Conservation (phyloP, 2,113 vertebrate genomes). For the Vicugna pacos region DNA sequence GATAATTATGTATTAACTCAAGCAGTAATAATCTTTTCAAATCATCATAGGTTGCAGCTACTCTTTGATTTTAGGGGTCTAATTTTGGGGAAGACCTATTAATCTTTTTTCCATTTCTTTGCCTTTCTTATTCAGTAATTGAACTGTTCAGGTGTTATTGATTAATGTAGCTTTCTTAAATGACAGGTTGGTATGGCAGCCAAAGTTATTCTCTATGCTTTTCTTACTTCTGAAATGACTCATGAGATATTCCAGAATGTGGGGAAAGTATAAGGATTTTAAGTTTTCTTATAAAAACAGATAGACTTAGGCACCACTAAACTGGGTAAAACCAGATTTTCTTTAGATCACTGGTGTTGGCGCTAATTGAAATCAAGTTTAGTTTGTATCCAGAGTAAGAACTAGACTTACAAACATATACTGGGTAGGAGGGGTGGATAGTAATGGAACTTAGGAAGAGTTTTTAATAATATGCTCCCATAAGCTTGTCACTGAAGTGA, state of each 20-base stretch:
- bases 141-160: conserved; percentile 77
- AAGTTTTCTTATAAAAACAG: conserved; percentile 47
- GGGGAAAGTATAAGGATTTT: conserved; percentile 35
- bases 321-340: not conserved
- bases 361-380: conserved; percentile 30
- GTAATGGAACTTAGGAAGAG: not conserved
- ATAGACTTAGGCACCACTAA: not conserved
- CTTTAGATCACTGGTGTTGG: conserved; percentile 1
- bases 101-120: conserved; percentile 77
- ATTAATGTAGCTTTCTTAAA: conserved; percentile 77
- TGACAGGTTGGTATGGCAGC: conserved; percentile 62
- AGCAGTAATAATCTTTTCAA: conserved; percentile 76
- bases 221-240: conserved; percentile 69
- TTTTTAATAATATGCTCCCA: conserved; percentile 34
- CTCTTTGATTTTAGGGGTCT: conserved; percentile 78
- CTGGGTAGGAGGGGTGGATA: not conserved
- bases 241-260: conserved; percentile 61
- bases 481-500: not conserved
- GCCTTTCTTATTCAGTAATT: conserved; percentile 63
- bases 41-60: conserved; percentile 60
- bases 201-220: conserved; percentile 19
- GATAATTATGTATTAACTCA: conserved; percentile 81
- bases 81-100: conserved; percentile 78
- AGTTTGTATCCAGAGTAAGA: not conserved
- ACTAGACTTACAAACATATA: not conserved